Evolutionary conservation across 2,888 invertebrate genomes (phyloP).

Genomic region (Archips crataeganus): DNA sequence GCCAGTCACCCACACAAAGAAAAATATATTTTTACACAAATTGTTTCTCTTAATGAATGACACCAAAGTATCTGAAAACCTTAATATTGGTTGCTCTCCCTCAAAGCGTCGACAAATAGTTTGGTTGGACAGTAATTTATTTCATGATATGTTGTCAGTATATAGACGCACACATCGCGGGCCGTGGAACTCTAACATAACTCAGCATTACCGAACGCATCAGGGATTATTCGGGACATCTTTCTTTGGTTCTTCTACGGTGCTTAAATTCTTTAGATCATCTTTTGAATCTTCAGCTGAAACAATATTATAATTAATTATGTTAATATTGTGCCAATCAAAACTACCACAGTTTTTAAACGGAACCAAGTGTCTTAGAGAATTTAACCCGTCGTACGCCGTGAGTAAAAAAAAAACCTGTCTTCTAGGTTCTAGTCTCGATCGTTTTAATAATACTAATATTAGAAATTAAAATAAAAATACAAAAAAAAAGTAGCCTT

Average conservation of each 20-base stretch:
- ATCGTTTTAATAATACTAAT: no score
- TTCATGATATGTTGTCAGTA: constrained; percentile 25
- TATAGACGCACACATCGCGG: constrained; percentile 25
- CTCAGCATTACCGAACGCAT: constrained; percentile 65
- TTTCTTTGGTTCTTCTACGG: constrained; percentile 89
- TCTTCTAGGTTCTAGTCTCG: no score
- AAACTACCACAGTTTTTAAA: no score
- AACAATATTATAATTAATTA: constrained; percentile 50
- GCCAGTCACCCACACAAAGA: not conserved
- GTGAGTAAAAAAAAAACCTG: no score
- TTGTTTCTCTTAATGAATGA: constrained; percentile 5
- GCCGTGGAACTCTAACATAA: constrained; percentile 19
- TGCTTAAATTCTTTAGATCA: constrained; percentile 83
- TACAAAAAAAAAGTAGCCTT: no score
- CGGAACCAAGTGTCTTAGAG: no score
- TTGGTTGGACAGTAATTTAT: not conserved
- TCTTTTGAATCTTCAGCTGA: constrained; percentile 88
- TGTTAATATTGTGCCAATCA: not conserved
- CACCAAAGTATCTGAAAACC: constrained; percentile 26
- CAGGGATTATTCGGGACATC: constrained; percentile 89
- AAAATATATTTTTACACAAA: constrained; percentile 8
- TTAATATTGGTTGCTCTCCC: not conserved
- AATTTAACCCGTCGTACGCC: no score
- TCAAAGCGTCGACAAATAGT: constrained; percentile 21
- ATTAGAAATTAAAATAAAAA: no score